phyloP scores from a whole-genome alignment of 2,797 vertebrate genomes.

The Limnodromus scolopaceus region DNA sequence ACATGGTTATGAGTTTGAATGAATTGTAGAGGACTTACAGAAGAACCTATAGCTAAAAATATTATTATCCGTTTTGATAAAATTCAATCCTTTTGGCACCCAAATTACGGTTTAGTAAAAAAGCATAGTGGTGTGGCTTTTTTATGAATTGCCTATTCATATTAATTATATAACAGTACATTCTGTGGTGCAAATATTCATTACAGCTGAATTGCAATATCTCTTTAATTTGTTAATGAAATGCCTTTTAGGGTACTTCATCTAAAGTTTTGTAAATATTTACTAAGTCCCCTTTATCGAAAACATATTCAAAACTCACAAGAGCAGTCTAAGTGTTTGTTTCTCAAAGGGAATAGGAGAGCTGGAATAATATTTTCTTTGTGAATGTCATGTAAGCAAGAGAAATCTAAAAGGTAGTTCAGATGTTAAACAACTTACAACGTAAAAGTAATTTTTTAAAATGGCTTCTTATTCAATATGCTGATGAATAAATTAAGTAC shows the following conservation, averaged over 20 bases:
- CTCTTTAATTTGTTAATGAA: constrained; percentile 62
- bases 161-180: constrained; percentile 35
- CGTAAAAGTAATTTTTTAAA: not conserved
- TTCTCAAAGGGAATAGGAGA: not conserved
- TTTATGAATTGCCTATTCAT: not conserved
- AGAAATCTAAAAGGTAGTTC: not conserved
- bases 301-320: not conserved
- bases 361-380: not conserved
- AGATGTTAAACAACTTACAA: not conserved
- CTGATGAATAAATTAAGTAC: not conserved
- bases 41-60: not conserved
- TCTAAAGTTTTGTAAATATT: constrained; percentile 49
- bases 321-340: not conserved
- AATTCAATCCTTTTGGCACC: not conserved
- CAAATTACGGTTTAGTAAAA: constrained; percentile 15
- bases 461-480: not conserved
- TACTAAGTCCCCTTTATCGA: not conserved
- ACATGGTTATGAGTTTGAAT: not conserved
- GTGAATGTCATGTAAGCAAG: not conserved
- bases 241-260: constrained; percentile 14
- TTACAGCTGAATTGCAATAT: constrained; percentile 31
- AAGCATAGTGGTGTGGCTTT: not conserved
- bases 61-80: constrained; percentile 28
- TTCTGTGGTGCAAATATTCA: constrained; percentile 28
- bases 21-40: not conserved